Conservation (phyloP, 2,888 invertebrate species). For the Plusia festucae region DNA sequence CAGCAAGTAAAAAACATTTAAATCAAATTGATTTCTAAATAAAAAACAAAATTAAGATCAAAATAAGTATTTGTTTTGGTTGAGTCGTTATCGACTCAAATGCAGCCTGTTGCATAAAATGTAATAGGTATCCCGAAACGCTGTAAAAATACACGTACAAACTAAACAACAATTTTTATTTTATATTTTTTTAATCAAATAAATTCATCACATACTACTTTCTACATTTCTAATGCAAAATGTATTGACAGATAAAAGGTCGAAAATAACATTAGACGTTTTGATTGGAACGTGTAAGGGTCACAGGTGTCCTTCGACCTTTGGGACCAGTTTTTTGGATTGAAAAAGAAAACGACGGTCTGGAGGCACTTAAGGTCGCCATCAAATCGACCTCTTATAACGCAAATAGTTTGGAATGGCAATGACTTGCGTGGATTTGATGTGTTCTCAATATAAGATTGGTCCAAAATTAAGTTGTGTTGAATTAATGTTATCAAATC, state of each 20-base stretch:
- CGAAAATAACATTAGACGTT: slow-evolving; percentile 47
- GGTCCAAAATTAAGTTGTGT: not conserved
- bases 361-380: slow-evolving; percentile 72
- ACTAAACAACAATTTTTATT: too few species aligned
- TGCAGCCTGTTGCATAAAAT: too few species aligned
- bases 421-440: slow-evolving; percentile 61
- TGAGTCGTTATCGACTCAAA: too few species aligned
- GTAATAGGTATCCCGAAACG: too few species aligned
- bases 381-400: slow-evolving; percentile 75
- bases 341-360: slow-evolving; percentile 82
- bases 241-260: slow-evolving; percentile 38
- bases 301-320: slow-evolving; percentile 75
- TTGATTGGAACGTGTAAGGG: slow-evolving; percentile 59
- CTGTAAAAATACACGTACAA: too few species aligned
- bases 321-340: slow-evolving; percentile 77
- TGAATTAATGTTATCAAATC: too few species aligned
- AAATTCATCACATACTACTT: not conserved
- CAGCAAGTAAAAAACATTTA: too few species aligned
- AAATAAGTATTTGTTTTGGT: too few species aligned
- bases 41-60: too few species aligned
- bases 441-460: slow-evolving; percentile 38
- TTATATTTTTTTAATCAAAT: not conserved
- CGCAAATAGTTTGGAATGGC: slow-evolving; percentile 59
- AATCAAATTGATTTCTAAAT: too few species aligned
- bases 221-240: slow-evolving; percentile 30